Evolutionary conservation across 2,888 invertebrate species (phyloP).

Genomic region (Sceliomorpha sp.): DNA sequence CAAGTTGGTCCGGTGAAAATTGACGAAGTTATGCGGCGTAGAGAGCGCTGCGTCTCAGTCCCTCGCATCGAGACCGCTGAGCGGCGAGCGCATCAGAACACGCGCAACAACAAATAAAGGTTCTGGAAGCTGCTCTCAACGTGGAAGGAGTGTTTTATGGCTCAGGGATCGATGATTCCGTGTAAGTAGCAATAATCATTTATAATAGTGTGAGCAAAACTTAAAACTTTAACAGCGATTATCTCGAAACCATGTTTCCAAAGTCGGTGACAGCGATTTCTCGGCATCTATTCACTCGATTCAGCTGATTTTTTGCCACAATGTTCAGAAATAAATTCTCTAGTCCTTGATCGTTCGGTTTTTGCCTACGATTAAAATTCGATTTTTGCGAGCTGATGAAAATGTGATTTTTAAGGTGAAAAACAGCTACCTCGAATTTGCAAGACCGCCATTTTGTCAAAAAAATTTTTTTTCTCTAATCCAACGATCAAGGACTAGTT

Average conservation of each 20-base stretch:
- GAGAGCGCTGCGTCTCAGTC: too few species aligned
- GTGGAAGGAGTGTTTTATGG: constrained; percentile 13
- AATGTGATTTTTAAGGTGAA: too few species aligned
- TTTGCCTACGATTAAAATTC: constrained; percentile 7
- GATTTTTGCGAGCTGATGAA: constrained; percentile 5
- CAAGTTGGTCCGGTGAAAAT: too few species aligned
- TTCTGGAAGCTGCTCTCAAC: constrained; percentile 16
- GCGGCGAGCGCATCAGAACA: constrained; percentile 2
- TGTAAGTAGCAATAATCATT: constrained; percentile 17
- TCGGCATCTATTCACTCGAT: too few species aligned
- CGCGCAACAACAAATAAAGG: background rate
- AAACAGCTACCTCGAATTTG: constrained; percentile 4
- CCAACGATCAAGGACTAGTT: too few species aligned
- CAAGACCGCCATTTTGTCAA: constrained; percentile 7
- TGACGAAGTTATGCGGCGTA: too few species aligned
- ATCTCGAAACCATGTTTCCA: too few species aligned
- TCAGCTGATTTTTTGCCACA: too few species aligned
- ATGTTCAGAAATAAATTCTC: too few species aligned
- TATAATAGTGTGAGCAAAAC: constrained; percentile 18
- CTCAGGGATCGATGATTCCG: constrained; percentile 15
- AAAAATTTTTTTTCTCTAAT: background rate
- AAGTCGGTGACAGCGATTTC: too few species aligned
- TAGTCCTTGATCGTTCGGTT: too few species aligned
- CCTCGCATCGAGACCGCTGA: constrained; percentile 7
- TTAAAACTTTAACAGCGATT: too few species aligned